phyloP scores from a whole-genome alignment of 1,140 invertebrate species.

The Ceratina australensis region DNA sequence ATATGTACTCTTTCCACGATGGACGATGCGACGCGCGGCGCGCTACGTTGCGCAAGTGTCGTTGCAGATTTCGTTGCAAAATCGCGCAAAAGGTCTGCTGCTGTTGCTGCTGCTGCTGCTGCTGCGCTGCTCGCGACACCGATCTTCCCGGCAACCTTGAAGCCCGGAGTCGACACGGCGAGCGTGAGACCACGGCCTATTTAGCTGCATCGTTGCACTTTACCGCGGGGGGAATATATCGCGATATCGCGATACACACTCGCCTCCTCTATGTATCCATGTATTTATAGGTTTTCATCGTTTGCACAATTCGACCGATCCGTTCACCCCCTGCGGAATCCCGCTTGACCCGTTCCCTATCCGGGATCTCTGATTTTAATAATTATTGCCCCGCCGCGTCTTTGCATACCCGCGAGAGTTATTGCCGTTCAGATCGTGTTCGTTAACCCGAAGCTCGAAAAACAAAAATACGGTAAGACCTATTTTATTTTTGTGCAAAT shows the following conservation, averaged over 20 bases:
- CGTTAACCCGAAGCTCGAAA: too few species aligned
- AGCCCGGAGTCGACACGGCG: slow-evolving; percentile 22
- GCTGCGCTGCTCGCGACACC: slow-evolving; percentile 45
- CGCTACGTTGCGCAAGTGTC: slow-evolving; percentile 36
- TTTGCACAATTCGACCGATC: slow-evolving; percentile 39
- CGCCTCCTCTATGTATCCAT: too few species aligned
- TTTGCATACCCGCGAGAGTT: too few species aligned
- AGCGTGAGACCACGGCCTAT: slow-evolving; percentile 48
- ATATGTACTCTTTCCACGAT: neutral
- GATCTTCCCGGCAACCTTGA: slow-evolving; percentile 54
- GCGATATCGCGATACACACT: slow-evolving; percentile 39
- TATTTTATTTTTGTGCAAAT: too few species aligned
- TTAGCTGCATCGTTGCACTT: slow-evolving; percentile 39
- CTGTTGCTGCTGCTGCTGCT: too few species aligned
- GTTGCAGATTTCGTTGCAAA: slow-evolving; percentile 58
- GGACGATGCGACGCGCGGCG: neutral
- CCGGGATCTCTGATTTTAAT: neutral
- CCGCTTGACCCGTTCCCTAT: neutral
- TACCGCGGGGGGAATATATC: slow-evolving; percentile 23
- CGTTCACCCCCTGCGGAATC: neutral
- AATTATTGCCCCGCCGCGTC: neutral
- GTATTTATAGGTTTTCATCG: slow-evolving; percentile 29
- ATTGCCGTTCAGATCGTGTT: too few species aligned
- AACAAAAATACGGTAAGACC: too few species aligned
- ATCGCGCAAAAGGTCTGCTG: slow-evolving; percentile 42